Evolutionary conservation across 2,888 invertebrate genomes (phyloP).

Genomic region (Orthosia cruda): DNA sequence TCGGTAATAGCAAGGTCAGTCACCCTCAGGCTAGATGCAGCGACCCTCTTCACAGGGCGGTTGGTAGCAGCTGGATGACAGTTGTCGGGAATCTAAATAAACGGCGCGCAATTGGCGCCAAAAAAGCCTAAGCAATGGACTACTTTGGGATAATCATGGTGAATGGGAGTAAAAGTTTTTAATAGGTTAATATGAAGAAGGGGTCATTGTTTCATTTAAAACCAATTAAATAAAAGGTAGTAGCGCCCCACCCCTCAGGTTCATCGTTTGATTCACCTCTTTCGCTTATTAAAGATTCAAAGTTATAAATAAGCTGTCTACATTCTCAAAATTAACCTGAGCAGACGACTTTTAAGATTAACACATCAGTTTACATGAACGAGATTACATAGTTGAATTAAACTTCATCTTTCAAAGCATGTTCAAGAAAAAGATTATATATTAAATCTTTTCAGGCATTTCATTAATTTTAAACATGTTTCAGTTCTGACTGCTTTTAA

Average conservation of each 20-base stretch:
- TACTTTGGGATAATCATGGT: too few species aligned
- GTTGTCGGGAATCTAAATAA: too few species aligned
- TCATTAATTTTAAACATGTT: slow-evolving; percentile 9
- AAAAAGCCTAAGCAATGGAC: too few species aligned
- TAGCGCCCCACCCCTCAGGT: too few species aligned
- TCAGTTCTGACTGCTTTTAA: background rate
- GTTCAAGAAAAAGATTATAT: background rate
- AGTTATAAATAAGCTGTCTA: slow-evolving; percentile 8
- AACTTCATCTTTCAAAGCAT: slow-evolving; percentile 2
- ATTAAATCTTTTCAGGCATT: slow-evolving; percentile 26
- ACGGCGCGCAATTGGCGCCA: too few species aligned
- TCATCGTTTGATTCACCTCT: background rate
- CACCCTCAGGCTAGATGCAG: too few species aligned
- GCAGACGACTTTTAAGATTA: slow-evolving; percentile 13
- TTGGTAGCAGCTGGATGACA: too few species aligned
- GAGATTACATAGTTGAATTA: slow-evolving; percentile 1
- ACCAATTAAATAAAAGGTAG: background rate
- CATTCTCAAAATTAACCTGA: slow-evolving; percentile 1
- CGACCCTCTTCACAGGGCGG: too few species aligned
- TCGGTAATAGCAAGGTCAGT: too few species aligned
- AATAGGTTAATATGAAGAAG: too few species aligned
- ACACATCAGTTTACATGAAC: slow-evolving; percentile 16
- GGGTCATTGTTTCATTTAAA: background rate
- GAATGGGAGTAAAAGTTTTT: too few species aligned
- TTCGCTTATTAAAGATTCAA: background rate